phyloP scores from a whole-genome alignment of 2,797 vertebrate species.

The Pseudomugil tenellus region DNA sequence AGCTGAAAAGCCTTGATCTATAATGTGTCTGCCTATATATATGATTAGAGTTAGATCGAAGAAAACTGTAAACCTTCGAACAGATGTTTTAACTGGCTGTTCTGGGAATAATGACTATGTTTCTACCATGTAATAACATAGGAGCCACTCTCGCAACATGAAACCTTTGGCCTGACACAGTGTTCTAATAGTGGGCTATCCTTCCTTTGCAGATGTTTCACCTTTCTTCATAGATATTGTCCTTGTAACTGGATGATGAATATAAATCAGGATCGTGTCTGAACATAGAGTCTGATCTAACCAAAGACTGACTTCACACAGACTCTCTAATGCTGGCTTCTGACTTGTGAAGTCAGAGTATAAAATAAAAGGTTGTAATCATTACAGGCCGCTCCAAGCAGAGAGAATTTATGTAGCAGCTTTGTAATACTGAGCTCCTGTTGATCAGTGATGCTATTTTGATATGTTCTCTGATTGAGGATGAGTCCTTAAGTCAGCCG shows the following conservation, averaged over 20 bases:
- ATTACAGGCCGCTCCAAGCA: constrained; percentile 29
- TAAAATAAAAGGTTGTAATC: constrained; percentile 27
- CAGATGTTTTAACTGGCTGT: constrained; percentile 12
- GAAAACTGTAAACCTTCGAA: constrained; percentile 23
- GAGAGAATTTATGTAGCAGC: constrained; percentile 18
- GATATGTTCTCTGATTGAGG: constrained; percentile 35
- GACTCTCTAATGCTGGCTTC: constrained; percentile 48
- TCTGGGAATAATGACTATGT: constrained; percentile 38
- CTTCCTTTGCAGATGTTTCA: constrained; percentile 43
- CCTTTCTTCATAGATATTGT: constrained; percentile 10
- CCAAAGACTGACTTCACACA: constrained; percentile 49
- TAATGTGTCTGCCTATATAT: not conserved
- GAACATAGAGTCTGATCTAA: constrained; percentile 28
- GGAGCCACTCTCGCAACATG: constrained; percentile 3
- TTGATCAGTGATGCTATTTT: constrained; percentile 47
- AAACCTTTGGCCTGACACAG: constrained; percentile 19
- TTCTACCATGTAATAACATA: constrained; percentile 52
- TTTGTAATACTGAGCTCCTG: constrained; percentile 31
- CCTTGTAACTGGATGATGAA: constrained; percentile 22
- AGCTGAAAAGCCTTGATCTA: not conserved
- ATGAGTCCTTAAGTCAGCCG: constrained; percentile 36
- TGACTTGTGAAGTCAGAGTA: constrained; percentile 33
- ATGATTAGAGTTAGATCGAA: constrained; percentile 15
- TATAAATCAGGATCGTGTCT: constrained; percentile 30
- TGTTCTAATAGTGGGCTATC: not conserved